Evolutionary conservation across 2,888 invertebrate genomes (phyloP).

Genomic region (Drosophila diplacantha): DNA sequence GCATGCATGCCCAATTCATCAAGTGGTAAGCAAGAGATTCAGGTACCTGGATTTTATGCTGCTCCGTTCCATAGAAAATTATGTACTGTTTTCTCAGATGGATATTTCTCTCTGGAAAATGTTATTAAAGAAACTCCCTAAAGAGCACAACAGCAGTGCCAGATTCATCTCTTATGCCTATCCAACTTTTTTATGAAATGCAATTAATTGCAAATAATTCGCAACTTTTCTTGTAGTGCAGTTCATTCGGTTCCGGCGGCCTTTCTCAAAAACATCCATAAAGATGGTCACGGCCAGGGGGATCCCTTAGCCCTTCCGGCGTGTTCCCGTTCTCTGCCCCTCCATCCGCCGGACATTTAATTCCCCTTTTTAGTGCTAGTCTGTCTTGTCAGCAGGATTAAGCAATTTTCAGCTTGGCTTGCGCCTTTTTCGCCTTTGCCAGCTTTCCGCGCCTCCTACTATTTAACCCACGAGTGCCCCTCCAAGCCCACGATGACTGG

Average conservation of each 20-base stretch:
- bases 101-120: background rate
- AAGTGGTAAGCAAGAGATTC: background rate
- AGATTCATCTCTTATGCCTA: too few relatives aligned
- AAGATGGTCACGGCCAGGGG: conserved; percentile 1
- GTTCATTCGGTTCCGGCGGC: conserved; percentile 7
- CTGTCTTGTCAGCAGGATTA: conserved; percentile 71
- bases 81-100: background rate
- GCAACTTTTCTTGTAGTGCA: background rate
- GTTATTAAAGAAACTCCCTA: too few relatives aligned
- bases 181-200: too few relatives aligned
- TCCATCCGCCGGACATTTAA: conserved; percentile 14
- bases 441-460: conserved; percentile 54
- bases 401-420: conserved; percentile 71
- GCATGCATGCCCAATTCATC: background rate
- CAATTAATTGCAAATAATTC: background rate
- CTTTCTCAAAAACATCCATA: conserved; percentile 22
- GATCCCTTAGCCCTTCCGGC: conserved; percentile 7
- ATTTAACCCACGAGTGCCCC: conserved; percentile 3
- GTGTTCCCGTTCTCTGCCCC: background rate
- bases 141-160: too few relatives aligned
- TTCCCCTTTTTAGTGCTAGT: conserved; percentile 48
- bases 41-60: background rate
- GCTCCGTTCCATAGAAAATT: background rate
- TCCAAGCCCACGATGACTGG: conserved; percentile 58
- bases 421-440: conserved; percentile 49